phyloP scores from a whole-genome alignment of 92 coral and sea anemone species.

The Phenganax marumi region DNA sequence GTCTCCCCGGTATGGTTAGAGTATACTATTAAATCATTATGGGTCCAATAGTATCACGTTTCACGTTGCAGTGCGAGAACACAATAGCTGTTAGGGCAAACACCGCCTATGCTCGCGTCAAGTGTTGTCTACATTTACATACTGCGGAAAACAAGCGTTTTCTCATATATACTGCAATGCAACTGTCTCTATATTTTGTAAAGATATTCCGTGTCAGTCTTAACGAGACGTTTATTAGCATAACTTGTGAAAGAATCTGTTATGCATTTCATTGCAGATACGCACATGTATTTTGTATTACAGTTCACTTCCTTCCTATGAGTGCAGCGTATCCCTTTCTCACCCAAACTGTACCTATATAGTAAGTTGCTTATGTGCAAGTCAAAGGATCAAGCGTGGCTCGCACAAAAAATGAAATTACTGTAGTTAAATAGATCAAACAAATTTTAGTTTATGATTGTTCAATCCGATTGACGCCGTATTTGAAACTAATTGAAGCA shows the following conservation, averaged over 20 bases:
- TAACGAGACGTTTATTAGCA: background rate
- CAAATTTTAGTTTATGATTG: no score
- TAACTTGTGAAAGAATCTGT: background rate
- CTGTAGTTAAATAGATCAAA: no score
- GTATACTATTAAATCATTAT: slow-evolving; percentile 12
- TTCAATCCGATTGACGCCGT: no score
- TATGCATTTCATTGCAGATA: background rate
- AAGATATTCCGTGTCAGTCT: slow-evolving; percentile 1
- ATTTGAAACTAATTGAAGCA: no score
- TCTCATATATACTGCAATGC: background rate
- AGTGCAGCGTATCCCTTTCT: background rate
- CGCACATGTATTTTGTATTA: background rate
- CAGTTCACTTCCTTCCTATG: background rate
- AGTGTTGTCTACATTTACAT: background rate
- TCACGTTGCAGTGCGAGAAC: background rate
- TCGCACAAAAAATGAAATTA: no score
- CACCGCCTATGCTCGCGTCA: background rate
- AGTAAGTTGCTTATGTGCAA: background rate
- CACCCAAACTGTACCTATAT: background rate
- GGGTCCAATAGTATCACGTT: background rate
- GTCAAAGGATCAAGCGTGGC: no score
- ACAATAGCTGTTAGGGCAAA: background rate
- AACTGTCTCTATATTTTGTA: background rate
- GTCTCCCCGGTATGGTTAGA: background rate
- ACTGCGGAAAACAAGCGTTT: background rate